phyloP scores from a whole-genome alignment of 2,113 vertebrate species.

The Prinia subflava region DNA sequence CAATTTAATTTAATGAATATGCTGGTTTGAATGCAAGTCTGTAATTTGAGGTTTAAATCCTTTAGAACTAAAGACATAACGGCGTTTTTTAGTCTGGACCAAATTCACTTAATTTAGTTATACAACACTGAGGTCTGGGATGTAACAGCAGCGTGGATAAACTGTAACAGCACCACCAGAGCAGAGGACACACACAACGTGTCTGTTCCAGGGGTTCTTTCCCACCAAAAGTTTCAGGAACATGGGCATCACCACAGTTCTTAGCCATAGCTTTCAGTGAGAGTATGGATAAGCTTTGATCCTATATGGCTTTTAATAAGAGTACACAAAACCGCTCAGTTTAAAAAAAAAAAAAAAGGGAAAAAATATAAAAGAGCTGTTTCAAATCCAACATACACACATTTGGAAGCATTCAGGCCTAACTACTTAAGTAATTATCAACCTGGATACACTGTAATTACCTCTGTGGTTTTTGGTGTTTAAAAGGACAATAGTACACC shows the following conservation, averaged over 20 bases:
- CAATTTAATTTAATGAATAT: slow-evolving; percentile 19
- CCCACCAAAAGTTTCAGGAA: neutral
- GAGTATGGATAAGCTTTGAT: neutral
- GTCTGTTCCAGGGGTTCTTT: neutral
- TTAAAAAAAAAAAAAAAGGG: fast-evolving
- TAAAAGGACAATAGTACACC: neutral
- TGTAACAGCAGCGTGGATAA: neutral
- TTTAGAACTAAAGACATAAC: neutral
- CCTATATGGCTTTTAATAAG: neutral
- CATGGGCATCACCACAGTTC: neutral
- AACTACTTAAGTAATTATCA: neutral
- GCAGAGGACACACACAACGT: neutral
- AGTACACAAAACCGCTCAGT: neutral
- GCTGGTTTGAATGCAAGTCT: neutral
- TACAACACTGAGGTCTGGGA: neutral
- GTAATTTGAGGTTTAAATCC: slow-evolving; percentile 40
- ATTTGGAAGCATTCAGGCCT: neutral
- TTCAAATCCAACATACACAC: neutral
- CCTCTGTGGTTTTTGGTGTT: neutral
- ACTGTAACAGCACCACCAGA: neutral
- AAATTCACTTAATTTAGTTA: neutral
- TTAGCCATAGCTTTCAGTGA: neutral
- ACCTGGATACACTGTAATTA: neutral
- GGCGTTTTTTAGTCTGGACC: neutral
- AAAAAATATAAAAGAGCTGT: neutral